Base-by-base conservation (phyloP, 1,140 invertebrate genomes). In the Neotoxoptera formosana region DNA sequence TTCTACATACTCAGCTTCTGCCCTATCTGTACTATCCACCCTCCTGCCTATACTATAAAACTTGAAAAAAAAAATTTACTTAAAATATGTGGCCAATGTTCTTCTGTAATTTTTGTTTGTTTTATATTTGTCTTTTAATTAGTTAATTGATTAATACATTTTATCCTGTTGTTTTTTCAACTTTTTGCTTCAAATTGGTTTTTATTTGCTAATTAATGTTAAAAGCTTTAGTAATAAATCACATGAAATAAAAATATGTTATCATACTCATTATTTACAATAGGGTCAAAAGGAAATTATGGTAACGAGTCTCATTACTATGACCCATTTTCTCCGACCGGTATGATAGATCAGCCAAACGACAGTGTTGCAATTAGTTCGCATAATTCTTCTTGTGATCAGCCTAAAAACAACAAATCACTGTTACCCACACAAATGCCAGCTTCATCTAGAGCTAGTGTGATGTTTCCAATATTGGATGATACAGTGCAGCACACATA, bases 371-470 rank as follows among this genome's bases (percentile, higher is more conserved):
- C 30, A 48, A n/a, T 93, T 21, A 93, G 91, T 41, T 93, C 91
- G 21, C 91, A 93, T 51, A n/a, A 34, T 76, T 94, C 90, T 21
- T 91, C 93, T 34, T 91, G 84, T 93, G 94, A 93, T 47, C 86
- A 93, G 36, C 30, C 88, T 36, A 90, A 87, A 45, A 94, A 94
- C 60, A 94, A 95, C 94, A 96, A 96, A 94, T 95, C 96, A 76
- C 94, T 97, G 90, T 96, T 96, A 94, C 97, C 96, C 34, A 96
- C 96, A 67, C 96, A 97, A 94, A 96, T 96, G 93, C 97, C 97
- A 92, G 96, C 96, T 94, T 97, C 96, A 95, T 97, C 96, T 94
- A 96, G 97, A 94, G 97, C 97, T 93, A 97, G 97, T 95, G 97
- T 97, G 93, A 97, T 97, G 94, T 97, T 98, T 95, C 97, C 97